phyloP scores from a whole-genome alignment of 2,797 vertebrate species.

The Valencia hispanica region DNA sequence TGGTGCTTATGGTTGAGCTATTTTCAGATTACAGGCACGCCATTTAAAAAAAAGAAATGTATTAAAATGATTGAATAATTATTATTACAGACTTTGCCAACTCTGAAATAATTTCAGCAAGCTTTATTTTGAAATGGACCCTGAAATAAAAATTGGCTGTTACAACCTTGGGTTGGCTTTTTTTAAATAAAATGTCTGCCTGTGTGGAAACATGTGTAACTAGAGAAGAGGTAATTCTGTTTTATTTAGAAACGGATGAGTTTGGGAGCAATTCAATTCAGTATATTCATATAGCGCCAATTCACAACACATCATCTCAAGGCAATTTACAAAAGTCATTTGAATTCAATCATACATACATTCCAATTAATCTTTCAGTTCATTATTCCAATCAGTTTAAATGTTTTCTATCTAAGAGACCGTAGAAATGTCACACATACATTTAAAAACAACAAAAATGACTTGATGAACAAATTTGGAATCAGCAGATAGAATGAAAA shows the following conservation, averaged over 20 bases:
- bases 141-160: no score
- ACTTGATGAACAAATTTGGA: background rate
- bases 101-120: background rate
- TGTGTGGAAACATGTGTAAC: background rate
- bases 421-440: background rate
- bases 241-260: background rate
- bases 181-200: background rate
- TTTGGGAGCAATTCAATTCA: background rate
- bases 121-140: background rate
- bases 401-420: no score
- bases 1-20: background rate
- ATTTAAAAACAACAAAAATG: background rate
- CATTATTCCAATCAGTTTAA: no score
- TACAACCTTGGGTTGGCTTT: background rate
- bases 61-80: background rate
- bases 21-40: background rate
- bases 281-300: no score
- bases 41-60: no score
- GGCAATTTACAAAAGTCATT: no score
- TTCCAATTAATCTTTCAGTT: no score
- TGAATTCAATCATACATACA: no score
- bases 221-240: background rate
- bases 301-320: no score
- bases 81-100: background rate
- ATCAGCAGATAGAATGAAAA: background rate